These are phyloP conservation scores for Molanna angustata DNA, from an alignment of 2,888 invertebrate species.

Conservation along the genomic window DNA sequence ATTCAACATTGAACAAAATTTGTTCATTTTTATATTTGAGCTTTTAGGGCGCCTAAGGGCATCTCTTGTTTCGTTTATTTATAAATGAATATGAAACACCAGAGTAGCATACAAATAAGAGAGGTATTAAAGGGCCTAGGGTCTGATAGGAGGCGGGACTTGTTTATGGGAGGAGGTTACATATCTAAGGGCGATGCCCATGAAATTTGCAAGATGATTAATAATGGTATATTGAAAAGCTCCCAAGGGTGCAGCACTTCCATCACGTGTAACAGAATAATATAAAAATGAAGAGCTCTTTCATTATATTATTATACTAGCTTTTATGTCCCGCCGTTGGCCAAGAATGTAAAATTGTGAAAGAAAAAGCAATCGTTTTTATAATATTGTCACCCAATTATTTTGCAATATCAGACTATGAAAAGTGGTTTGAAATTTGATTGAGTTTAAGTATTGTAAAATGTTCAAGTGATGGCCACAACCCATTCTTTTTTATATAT, in stretches of 20 bases:
- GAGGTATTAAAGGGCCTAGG: slow-evolving; percentile 44
- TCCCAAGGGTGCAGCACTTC: slow-evolving; percentile 33
- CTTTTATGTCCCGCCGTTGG: too few relatives aligned
- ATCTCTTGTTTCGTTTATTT: slow-evolving; percentile 43
- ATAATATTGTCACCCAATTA: too few relatives aligned
- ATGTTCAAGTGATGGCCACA: too few relatives aligned
- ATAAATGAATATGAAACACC: slow-evolving; percentile 56
- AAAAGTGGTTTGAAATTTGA: too few relatives aligned
- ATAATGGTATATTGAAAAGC: slow-evolving; percentile 19
- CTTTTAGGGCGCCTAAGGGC: slow-evolving; percentile 11
- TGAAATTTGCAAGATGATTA: slow-evolving; percentile 26
- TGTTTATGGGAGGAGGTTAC: slow-evolving; percentile 15
- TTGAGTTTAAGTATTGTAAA: too few relatives aligned
- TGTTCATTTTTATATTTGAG: too few relatives aligned
- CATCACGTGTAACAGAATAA: slow-evolving; percentile 30
- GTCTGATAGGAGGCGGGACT: slow-evolving; percentile 17
- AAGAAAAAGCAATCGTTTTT: too few relatives aligned
- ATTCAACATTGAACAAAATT: too few relatives aligned
- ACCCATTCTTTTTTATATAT: too few relatives aligned
- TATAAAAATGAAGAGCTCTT: slow-evolving; percentile 31
- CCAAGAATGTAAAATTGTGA: too few relatives aligned
- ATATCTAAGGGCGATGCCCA: slow-evolving; percentile 9
- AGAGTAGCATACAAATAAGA: slow-evolving; percentile 47
- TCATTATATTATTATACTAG: too few relatives aligned
- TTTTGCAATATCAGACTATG: too few relatives aligned